These are phyloP conservation scores for Melanotus villosus DNA, from an alignment of 2,888 invertebrate genomes.

Conservation along the genomic window DNA sequence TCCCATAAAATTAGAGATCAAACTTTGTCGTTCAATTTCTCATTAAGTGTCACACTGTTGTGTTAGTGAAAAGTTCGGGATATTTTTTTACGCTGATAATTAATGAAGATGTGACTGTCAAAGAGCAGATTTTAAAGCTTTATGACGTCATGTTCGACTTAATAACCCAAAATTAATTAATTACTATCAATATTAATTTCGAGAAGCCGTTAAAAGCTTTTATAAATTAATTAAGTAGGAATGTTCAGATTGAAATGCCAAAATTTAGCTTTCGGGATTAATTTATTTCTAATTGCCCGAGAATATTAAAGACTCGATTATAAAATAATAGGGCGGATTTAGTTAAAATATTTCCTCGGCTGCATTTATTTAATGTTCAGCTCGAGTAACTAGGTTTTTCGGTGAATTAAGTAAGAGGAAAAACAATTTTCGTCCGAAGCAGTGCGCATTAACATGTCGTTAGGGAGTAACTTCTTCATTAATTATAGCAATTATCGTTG, in stretches of 20 bases:
- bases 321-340: neutral
- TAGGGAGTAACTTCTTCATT: constrained; percentile 54
- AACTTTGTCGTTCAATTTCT: neutral
- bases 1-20: too few species aligned
- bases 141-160: neutral
- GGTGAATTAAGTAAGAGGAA: neutral
- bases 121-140: neutral
- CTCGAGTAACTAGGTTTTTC: neutral
- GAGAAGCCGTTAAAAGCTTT: constrained; percentile 46
- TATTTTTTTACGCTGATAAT: neutral
- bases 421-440: constrained; percentile 9
- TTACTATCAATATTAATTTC: constrained; percentile 45
- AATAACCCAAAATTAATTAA: constrained; percentile 30
- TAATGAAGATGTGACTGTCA: neutral
- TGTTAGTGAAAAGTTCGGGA: neutral
- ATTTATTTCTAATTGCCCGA: neutral
- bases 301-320: neutral
- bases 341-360: neutral
- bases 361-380: too few species aligned
- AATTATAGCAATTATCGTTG: constrained; percentile 55
- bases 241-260: neutral
- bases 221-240: constrained; percentile 36
- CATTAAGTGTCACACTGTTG: too few species aligned
- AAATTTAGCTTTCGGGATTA: neutral
- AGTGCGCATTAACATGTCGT: constrained; percentile 53